Conservation (phyloP, 2,797 vertebrate species). For the Phalloptychus januarius region DNA sequence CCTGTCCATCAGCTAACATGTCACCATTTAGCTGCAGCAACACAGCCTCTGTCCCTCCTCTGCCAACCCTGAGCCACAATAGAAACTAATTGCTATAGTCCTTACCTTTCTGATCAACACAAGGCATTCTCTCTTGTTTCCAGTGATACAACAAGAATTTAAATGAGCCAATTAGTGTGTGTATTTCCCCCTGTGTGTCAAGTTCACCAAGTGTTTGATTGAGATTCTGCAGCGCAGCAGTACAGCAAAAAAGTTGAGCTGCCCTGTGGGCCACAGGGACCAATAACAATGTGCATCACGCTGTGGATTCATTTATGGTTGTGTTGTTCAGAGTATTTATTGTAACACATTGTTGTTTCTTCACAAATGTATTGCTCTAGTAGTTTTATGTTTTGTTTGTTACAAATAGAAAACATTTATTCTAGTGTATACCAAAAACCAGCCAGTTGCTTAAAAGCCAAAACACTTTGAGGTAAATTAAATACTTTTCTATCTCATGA, state of each 20-base stretch:
- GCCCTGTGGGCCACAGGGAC: slow-evolving; percentile 34
- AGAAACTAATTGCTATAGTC: slow-evolving; percentile 75
- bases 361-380: neutral
- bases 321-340: neutral
- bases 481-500: neutral
- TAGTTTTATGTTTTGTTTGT: neutral
- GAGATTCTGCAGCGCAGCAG: slow-evolving; percentile 58
- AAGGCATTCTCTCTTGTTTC: slow-evolving; percentile 69
- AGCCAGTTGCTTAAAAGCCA: neutral
- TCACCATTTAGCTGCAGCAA: slow-evolving; percentile 34
- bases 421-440: neutral
- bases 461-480: neutral
- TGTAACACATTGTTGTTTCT: neutral
- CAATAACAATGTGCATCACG: neutral
- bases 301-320: slow-evolving; percentile 15
- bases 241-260: slow-evolving; percentile 42
- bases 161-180: slow-evolving; percentile 77
- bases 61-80: slow-evolving; percentile 64
- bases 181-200: slow-evolving; percentile 54
- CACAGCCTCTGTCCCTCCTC: slow-evolving; percentile 52
- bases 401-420: neutral
- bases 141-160: slow-evolving; percentile 72
- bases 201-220: slow-evolving; percentile 69
- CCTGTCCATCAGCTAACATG: slow-evolving; percentile 42
- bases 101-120: slow-evolving; percentile 78